These are phyloP conservation scores for Myripristis jacobus DNA, from an alignment of 2,797 vertebrate genomes.

Conservation along the genomic window DNA sequence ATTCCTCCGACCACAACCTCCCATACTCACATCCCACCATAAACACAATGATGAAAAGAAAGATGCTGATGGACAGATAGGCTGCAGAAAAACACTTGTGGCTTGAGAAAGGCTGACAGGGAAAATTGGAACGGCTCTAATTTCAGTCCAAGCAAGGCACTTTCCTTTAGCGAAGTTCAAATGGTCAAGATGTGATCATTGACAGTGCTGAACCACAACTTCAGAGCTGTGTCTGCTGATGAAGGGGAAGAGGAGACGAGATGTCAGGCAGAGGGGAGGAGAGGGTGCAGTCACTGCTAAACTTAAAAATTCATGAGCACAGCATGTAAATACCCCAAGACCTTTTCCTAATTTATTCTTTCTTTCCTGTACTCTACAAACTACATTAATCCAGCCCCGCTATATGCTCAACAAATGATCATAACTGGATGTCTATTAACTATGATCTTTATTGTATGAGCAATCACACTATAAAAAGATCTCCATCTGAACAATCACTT, in stretches of 20 bases:
- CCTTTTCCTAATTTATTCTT: background rate
- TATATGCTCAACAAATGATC: background rate
- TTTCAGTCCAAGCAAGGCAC: conserved; percentile 43
- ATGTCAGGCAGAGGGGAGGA: background rate
- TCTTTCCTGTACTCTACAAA: conserved; percentile 5
- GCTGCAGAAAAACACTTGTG: conserved; percentile 45
- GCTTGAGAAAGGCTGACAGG: conserved; percentile 63
- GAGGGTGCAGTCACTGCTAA: conserved; percentile 26
- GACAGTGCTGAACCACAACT: conserved; percentile 53
- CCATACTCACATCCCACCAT: conserved; percentile 8
- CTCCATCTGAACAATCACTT: too few relatives aligned
- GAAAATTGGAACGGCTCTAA: conserved; percentile 53
- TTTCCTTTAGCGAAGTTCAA: conserved; percentile 48
- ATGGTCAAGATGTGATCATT: conserved; percentile 27
- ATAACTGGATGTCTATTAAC: too few relatives aligned
- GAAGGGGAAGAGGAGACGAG: conserved; percentile 55
- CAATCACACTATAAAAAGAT: background rate
- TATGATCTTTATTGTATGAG: too few relatives aligned
- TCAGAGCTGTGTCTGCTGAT: conserved; percentile 58
- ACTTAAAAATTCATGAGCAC: conserved; percentile 23
- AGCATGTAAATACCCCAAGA: conserved; percentile 17
- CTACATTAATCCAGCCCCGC: conserved; percentile 1
- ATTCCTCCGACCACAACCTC: conserved; percentile 28
- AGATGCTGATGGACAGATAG: conserved; percentile 42
- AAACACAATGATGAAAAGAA: conserved; percentile 28